A percentile compares a stretch with the other conserved stretches of the same genome.
These are phyloP conservation scores for Microcebus lehilahytsara DNA, from an alignment of 2,113 vertebrate species.

Conservation along the genomic window DNA sequence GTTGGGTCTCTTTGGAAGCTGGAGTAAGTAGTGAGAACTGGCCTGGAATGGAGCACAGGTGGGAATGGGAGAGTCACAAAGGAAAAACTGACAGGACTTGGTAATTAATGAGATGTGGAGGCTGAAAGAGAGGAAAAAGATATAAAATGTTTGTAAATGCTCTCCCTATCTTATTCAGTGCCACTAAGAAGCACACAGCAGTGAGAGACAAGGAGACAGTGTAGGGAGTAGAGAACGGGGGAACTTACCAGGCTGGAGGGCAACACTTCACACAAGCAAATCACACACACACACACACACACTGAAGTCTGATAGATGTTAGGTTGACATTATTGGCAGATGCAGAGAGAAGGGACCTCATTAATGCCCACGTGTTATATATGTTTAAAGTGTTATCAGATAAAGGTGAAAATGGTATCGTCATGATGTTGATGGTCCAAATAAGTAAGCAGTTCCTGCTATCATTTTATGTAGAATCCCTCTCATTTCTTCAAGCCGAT, in stretches of 20 bases:
- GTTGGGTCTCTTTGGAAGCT: not conserved
- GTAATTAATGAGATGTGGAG: not conserved
- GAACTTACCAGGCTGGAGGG: not conserved
- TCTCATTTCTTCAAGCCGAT: not conserved
- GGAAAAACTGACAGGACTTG: not conserved
- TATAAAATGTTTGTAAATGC: not conserved
- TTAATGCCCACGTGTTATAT: not conserved
- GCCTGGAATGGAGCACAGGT: not conserved
- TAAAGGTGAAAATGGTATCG: not conserved
- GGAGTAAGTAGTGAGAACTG: not conserved
- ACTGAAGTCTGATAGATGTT: not conserved
- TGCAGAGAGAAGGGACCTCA: not conserved
- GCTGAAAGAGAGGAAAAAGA: not conserved
- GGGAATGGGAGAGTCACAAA: not conserved
- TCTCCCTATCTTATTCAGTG: not conserved
- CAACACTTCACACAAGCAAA: not conserved
- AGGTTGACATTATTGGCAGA: not conserved
- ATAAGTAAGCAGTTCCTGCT: not conserved
- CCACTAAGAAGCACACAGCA: not conserved
- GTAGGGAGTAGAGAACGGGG: rapidly evolving
- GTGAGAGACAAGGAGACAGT: not conserved
- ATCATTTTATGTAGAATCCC: not conserved
- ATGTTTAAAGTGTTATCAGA: not conserved
- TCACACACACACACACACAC: not conserved
- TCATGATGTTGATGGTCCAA: not conserved